Evolutionary conservation across 1,140 invertebrate species (phyloP).

Genomic region (Nilaparvata lugens): DNA sequence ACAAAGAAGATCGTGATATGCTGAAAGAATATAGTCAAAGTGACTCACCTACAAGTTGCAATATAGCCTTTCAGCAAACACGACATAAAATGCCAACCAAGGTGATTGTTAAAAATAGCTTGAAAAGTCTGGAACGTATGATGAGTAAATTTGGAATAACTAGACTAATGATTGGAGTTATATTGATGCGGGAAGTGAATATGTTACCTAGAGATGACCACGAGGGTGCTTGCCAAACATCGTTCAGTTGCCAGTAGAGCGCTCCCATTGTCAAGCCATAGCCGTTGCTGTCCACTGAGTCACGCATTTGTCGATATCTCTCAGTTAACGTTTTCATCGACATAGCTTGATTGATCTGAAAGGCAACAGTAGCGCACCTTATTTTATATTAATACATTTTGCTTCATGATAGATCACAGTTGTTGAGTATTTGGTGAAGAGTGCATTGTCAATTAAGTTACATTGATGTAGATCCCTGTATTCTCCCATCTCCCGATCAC

Average conservation of each 20-base stretch:
- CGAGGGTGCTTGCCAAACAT: constrained; percentile 95
- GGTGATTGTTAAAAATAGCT: neutral
- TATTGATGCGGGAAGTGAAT: too few species aligned
- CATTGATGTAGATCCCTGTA: too few species aligned
- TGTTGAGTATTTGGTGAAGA: too few species aligned
- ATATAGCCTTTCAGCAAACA: too few species aligned
- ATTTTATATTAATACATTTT: too few species aligned
- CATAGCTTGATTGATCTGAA: constrained; percentile 78
- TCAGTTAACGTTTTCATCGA: constrained; percentile 81
- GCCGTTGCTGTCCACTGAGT: constrained; percentile 44
- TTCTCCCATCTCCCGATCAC: too few species aligned
- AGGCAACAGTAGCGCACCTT: constrained; percentile 26
- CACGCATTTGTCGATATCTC: constrained; percentile 65
- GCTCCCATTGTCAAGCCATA: constrained; percentile 87
- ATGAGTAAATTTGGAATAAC: neutral
- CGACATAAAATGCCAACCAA: neutral
- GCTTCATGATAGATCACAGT: too few species aligned
- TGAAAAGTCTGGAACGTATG: too few species aligned
- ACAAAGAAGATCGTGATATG: too few species aligned
- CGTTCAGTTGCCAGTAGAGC: constrained; percentile 98
- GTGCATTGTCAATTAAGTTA: too few species aligned
- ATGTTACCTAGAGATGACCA: constrained; percentile 82
- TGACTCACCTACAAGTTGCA: too few species aligned
- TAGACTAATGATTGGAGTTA: neutral
- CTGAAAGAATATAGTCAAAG: too few species aligned